These are phyloP conservation scores for Leptinotarsa lineolata DNA, from an alignment of 1,140 invertebrate species.

Conservation along the genomic window DNA sequence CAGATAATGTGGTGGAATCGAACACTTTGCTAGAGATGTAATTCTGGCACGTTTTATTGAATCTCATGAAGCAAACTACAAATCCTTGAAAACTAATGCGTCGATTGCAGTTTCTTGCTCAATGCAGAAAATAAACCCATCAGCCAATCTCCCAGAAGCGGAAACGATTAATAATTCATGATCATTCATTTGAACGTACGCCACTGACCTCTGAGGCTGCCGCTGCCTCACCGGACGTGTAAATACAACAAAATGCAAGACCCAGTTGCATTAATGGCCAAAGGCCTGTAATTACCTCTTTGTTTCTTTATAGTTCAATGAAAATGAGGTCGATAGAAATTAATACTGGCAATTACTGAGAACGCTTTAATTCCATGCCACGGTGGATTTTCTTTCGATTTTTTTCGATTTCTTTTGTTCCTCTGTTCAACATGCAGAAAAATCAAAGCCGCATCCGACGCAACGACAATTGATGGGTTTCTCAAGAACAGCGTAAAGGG, in stretches of 20 bases:
- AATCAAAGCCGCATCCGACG: not conserved
- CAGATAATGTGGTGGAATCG: too few relatives aligned
- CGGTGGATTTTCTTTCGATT: conserved; percentile 6
- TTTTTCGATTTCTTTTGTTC: conserved; percentile 17
- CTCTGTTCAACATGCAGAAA: conserved; percentile 13
- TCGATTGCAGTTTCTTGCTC: not conserved
- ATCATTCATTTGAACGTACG: not conserved
- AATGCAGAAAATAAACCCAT: not conserved
- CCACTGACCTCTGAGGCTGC: not conserved
- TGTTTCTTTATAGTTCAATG: conserved; percentile 45
- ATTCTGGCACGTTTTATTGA: too few relatives aligned
- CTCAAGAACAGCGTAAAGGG: not conserved
- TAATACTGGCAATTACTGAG: conserved; percentile 36
- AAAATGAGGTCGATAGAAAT: conserved; percentile 44
- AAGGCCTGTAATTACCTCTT: conserved; percentile 40
- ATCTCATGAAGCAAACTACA: too few relatives aligned
- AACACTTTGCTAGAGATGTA: too few relatives aligned
- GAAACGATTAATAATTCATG: not conserved
- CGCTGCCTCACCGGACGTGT: conserved; percentile 17
- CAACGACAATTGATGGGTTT: not conserved
- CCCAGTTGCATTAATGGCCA: conserved; percentile 42
- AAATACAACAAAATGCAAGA: conserved; percentile 33
- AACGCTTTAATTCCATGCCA: conserved; percentile 16
- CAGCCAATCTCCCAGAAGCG: not conserved
- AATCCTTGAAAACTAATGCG: not conserved